Evolutionary conservation across 2,888 invertebrate genomes (phyloP), one percentile per base, ranked within the genome.

Genomic region (Corbicula japonica): DNA sequence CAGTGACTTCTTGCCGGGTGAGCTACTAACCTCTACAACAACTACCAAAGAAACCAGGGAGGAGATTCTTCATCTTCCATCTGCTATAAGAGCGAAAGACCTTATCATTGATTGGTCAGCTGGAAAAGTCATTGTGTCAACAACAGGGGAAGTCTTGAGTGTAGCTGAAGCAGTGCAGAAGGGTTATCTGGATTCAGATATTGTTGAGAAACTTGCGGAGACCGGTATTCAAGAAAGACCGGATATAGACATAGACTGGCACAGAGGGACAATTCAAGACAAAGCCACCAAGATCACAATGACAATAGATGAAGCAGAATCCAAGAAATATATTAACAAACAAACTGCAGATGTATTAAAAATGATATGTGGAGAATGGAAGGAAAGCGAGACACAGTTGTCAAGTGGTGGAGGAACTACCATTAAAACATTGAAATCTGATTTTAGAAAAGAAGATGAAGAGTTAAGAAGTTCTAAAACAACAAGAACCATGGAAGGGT

Each of bases 291-390:
- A 97, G 52, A 96, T 97, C 86, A 93, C 96, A 6, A 91, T 98
- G 23, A 96, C 95, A 8, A 96, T 99, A 68, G 95, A 96, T 74
- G 96, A 97, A 94, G 98, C 98, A 0, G 82, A 90, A 30, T 74
- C 75, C 28, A 77, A 80, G 48, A 86, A 88, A 30, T 85, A 88
- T 28, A 88, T 92, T 68, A 89, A 90, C 62, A 78, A 62, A 58
- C 78, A 85, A 41, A 90, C 89, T 41, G 90, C 90, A 46, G 71
- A 88, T 52, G 85, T 88, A 38, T 61, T 91, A 28, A 85, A 68
- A 62, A 50, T 75, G 0, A 82, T 84, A 38, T 73, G 76, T 75
- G 81, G 81, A 4, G 70, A 74, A 61, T 80, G 54, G 32, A 71
- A 70, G 35, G 77, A 74, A 34, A 44, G 32, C 18, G 70, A 63